phyloP scores from a whole-genome alignment of 2,888 invertebrate species.

The Biston stratarius region DNA sequence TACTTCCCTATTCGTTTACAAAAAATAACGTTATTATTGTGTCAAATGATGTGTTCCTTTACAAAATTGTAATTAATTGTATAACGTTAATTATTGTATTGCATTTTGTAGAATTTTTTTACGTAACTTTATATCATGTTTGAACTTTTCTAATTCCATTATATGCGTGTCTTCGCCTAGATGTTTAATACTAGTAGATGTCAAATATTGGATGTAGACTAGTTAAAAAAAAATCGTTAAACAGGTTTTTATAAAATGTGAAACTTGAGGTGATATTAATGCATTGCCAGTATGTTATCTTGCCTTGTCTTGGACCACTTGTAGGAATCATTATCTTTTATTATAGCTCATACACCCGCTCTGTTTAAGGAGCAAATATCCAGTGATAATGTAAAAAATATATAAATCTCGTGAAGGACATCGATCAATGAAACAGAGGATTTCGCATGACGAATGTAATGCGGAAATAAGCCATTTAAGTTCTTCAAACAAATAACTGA shows the following conservation, averaged over 20 bases:
- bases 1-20: conserved; percentile 4
- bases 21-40: conserved; percentile 41
- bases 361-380: conserved; percentile 27
- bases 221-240: conserved; percentile 19
- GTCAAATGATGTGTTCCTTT: conserved; percentile 57
- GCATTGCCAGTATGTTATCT: conserved; percentile 55
- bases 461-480: too few species aligned
- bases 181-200: conserved; percentile 21
- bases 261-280: conserved; percentile 39
- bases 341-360: conserved; percentile 30
- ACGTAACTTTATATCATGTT: conserved; percentile 44
- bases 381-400: neutral
- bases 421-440: too few species aligned
- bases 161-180: conserved; percentile 21
- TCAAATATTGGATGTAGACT: conserved; percentile 9
- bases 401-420: neutral
- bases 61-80: conserved; percentile 26
- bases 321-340: conserved; percentile 33
- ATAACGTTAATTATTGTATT: conserved; percentile 45
- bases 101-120: conserved; percentile 50
- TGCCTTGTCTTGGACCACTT: conserved; percentile 58
- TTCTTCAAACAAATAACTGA: too few species aligned
- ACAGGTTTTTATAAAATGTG: conserved; percentile 4
- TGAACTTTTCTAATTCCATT: conserved; percentile 45
- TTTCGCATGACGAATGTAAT: too few species aligned